Conservation (phyloP, 1,140 invertebrate genomes). For the Philotrypesis tridentata region DNA sequence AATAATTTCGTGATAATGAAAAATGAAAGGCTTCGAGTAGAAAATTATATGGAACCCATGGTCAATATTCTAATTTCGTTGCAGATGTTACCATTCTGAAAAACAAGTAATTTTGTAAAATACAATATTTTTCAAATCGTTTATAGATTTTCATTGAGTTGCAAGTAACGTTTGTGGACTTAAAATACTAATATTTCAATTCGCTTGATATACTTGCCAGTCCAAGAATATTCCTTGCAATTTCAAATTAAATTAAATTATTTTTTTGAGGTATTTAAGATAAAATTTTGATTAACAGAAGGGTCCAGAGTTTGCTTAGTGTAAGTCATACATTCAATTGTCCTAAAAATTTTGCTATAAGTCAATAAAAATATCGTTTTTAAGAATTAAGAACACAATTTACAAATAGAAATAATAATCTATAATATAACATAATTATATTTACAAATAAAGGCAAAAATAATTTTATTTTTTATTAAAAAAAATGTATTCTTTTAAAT, state of each 20-base stretch:
- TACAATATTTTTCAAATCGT: not conserved
- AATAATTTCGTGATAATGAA: constrained; percentile 35
- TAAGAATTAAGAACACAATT: constrained; percentile 22
- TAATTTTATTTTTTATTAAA: constrained; percentile 40
- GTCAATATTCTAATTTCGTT: constrained; percentile 33
- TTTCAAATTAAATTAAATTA: constrained; percentile 6
- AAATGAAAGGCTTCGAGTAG: constrained; percentile 31
- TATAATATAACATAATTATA: too few species aligned
- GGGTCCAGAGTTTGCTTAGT: constrained; percentile 52
- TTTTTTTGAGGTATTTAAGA: not conserved
- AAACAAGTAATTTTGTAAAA: constrained; percentile 49
- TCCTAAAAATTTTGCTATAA: not conserved
- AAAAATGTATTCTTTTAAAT: constrained; percentile 38
- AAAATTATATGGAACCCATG: constrained; percentile 18
- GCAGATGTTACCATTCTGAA: constrained; percentile 54
- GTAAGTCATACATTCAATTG: constrained; percentile 43
- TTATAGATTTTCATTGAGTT: not conserved
- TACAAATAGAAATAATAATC: constrained; percentile 17
- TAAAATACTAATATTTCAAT: not conserved
- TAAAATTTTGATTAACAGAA: constrained; percentile 23
- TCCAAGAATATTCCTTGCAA: constrained; percentile 43
- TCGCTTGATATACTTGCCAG: not conserved
- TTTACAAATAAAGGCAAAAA: constrained; percentile 33
- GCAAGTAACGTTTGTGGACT: constrained; percentile 22
- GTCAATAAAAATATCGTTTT: constrained; percentile 19